A percentile compares a stretch with the other conserved stretches of the same genome.
phyloP scores from a whole-genome alignment of 2,113 vertebrate species.

The Hemicordylus capensis region DNA sequence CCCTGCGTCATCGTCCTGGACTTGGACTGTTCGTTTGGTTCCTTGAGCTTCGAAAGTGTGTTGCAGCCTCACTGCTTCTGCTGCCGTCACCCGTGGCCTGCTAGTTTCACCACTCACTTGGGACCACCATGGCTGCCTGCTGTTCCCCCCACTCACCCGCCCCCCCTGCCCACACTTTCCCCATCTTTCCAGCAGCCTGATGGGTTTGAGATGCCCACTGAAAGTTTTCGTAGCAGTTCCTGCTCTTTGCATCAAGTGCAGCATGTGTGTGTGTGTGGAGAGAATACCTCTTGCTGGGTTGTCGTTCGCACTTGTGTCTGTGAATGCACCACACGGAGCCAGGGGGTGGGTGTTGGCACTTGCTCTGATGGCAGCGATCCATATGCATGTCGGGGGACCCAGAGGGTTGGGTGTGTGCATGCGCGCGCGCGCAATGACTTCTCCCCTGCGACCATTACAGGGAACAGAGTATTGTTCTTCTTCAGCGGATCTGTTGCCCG shows the following conservation, averaged over 20 bases:
- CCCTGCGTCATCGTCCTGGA: not conserved
- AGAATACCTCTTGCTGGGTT: not conserved
- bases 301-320: not conserved
- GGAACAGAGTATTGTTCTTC: too few relatives aligned
- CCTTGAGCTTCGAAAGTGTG: too few relatives aligned
- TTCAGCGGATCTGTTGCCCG: too few relatives aligned
- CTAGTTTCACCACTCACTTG: not conserved
- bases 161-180: too few relatives aligned
- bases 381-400: too few relatives aligned
- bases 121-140: not conserved
- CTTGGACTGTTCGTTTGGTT: too few relatives aligned
- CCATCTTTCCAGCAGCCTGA: not conserved
- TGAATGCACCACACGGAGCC: too few relatives aligned
- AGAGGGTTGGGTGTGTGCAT: too few relatives aligned
- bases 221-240: not conserved
- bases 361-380: too few relatives aligned
- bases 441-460: too few relatives aligned
- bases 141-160: too few relatives aligned
- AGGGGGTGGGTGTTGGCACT: not conserved
- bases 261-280: not conserved
- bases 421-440: too few relatives aligned
- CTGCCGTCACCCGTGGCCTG: not conserved
- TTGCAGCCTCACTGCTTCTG: fast-evolving
- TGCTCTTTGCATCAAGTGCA: not conserved
- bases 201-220: not conserved